phyloP scores from a whole-genome alignment of 2,797 vertebrate species.

The Bovichtus diacanthus region DNA sequence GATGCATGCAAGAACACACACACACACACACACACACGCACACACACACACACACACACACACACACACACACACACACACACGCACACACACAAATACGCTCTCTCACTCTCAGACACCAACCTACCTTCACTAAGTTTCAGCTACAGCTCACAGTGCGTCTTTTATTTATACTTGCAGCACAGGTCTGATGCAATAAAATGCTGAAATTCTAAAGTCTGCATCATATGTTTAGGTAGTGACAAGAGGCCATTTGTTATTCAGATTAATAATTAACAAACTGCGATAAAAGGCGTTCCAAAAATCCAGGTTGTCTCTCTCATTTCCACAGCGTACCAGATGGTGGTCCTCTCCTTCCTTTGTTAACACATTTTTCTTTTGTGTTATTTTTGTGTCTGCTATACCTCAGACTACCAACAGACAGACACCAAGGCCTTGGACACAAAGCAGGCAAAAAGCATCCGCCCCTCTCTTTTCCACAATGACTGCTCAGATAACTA shows the following conservation, averaged over 20 bases:
- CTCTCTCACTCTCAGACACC: neutral
- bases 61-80: neutral
- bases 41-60: conserved; percentile 8
- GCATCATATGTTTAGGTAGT: neutral
- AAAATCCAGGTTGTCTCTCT: conserved; percentile 41
- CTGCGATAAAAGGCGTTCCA: conserved; percentile 40
- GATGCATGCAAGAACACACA: conserved; percentile 30
- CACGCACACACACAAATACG: conserved; percentile 8
- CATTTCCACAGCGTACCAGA: conserved; percentile 57
- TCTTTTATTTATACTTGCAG: conserved; percentile 20
- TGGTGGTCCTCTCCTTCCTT: conserved; percentile 68
- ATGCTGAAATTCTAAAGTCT: conserved; percentile 20
- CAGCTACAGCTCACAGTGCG: conserved; percentile 9
- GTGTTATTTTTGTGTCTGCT: conserved; percentile 64
- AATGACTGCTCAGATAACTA: conserved; percentile 48
- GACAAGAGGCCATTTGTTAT: conserved; percentile 17
- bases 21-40: conserved; percentile 5
- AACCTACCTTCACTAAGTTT: conserved; percentile 6
- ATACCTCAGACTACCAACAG: conserved; percentile 48
- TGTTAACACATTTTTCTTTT: conserved; percentile 67
- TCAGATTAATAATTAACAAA: conserved; percentile 51
- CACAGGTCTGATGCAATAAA: neutral
- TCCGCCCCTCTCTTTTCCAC: conserved; percentile 46
- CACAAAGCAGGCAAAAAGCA: conserved; percentile 58
- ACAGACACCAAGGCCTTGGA: conserved; percentile 64